Evolutionary conservation across 2,113 vertebrate genomes (phyloP).

Genomic region (Pteronura brasiliensis): DNA sequence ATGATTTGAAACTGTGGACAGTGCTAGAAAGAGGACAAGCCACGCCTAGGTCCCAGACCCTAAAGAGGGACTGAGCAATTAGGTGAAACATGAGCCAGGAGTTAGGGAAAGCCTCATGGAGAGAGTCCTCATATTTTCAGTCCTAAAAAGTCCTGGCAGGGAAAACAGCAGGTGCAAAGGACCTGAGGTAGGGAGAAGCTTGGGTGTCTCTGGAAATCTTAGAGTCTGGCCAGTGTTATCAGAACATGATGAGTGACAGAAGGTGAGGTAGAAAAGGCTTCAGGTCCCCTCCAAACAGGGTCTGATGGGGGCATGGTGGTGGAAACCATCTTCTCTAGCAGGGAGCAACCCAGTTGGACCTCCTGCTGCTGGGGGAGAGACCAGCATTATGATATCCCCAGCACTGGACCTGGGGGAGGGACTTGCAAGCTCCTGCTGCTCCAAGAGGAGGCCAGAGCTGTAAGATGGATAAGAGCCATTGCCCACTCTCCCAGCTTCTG

Average conservation of each 20-base stretch:
- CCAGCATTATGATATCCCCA: neutral
- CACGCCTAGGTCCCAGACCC: neutral
- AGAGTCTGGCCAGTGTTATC: neutral
- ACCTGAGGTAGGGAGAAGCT: neutral
- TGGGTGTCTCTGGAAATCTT: neutral
- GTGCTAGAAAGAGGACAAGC: neutral
- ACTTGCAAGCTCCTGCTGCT: neutral
- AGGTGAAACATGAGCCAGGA: neutral
- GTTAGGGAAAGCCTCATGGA: neutral
- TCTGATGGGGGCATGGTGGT: neutral
- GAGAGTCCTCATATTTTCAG: neutral
- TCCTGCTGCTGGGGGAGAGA: neutral
- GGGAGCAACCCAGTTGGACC: neutral
- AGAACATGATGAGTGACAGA: neutral
- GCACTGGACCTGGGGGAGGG: rapidly evolving
- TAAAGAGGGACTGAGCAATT: neutral
- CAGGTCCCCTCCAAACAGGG: neutral
- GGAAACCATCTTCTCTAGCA: neutral
- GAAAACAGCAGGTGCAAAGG: neutral
- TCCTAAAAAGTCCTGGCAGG: neutral
- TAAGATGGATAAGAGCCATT: too few relatives aligned
- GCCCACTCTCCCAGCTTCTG: neutral
- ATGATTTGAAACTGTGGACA: neutral
- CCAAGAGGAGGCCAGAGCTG: neutral
- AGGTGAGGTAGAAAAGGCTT: neutral